Conservation (phyloP, 2,113 vertebrate species). For the Corythornis vintsioides region DNA sequence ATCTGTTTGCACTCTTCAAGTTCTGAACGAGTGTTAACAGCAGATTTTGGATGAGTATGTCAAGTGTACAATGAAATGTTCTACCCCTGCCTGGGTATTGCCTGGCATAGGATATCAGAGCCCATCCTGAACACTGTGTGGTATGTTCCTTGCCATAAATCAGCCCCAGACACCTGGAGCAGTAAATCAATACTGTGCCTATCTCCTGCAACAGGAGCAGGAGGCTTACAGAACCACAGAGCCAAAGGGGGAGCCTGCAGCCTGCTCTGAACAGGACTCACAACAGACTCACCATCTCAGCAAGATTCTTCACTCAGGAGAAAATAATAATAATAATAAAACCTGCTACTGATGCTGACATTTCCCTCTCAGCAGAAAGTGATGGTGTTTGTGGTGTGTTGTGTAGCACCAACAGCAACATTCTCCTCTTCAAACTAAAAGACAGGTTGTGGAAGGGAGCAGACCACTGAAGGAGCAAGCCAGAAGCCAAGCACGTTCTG, state of each 20-base stretch:
- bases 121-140: neutral
- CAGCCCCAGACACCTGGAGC: constrained; percentile 17
- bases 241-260: constrained; percentile 1
- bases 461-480: neutral
- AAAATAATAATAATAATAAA: neutral
- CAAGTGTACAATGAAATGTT: neutral
- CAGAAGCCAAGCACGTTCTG: neutral
- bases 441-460: neutral
- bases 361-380: neutral
- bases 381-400: neutral
- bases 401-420: neutral
- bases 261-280: constrained; percentile 8
- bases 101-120: neutral
- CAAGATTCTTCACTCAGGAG: constrained; percentile 2
- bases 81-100: neutral
- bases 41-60: neutral
- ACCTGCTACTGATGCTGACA: neutral
- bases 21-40: neutral
- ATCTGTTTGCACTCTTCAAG: neutral
- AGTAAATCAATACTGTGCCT: constrained; percentile 58
- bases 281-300: neutral
- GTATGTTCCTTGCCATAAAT: constrained; percentile 62
- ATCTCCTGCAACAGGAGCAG: constrained; percentile 35
- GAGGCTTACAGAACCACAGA: constrained; percentile 41
- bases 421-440: constrained; percentile 11